Conservation (phyloP, 1,140 invertebrate species). For the Lasioglossum albipes region DNA sequence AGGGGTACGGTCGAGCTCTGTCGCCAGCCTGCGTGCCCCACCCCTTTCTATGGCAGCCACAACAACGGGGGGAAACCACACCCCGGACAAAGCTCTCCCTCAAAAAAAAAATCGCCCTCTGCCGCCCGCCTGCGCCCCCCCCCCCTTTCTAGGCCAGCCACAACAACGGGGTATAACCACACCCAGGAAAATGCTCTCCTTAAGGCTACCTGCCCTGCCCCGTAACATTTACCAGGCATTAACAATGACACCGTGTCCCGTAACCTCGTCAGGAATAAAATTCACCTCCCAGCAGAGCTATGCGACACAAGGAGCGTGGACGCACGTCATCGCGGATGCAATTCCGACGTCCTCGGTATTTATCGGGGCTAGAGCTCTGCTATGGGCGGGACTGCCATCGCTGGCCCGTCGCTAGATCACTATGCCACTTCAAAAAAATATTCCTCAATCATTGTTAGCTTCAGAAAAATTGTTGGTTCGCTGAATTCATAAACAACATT, state of each 20-base stretch:
- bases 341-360: conserved; percentile 18
- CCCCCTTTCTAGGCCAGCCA: conserved; percentile 57
- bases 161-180: conserved; percentile 64
- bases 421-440: too few species aligned
- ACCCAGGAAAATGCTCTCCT: conserved; percentile 67
- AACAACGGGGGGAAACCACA: conserved; percentile 65
- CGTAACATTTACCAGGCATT: conserved; percentile 70
- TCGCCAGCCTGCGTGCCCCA: conserved; percentile 63
- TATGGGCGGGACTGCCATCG: not conserved
- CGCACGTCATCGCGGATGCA: conserved; percentile 44
- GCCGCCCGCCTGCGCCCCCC: conserved; percentile 57
- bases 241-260: conserved; percentile 53
- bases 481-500: too few species aligned
- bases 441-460: too few species aligned
- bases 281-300: conserved; percentile 19
- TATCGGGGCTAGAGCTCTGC: not conserved
- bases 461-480: too few species aligned
- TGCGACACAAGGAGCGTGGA: conserved; percentile 19
- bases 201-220: conserved; percentile 54
- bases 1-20: conserved; percentile 66
- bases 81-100: conserved; percentile 66
- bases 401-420: not conserved
- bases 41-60: conserved; percentile 53
- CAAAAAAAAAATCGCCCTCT: too few species aligned
- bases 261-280: conserved; percentile 57